Percentiles rank a stretch among this genome's conserved stretches.
Conservation (phyloP, 2,797 vertebrate species). For the Lagorchestes hirsutus region DNA sequence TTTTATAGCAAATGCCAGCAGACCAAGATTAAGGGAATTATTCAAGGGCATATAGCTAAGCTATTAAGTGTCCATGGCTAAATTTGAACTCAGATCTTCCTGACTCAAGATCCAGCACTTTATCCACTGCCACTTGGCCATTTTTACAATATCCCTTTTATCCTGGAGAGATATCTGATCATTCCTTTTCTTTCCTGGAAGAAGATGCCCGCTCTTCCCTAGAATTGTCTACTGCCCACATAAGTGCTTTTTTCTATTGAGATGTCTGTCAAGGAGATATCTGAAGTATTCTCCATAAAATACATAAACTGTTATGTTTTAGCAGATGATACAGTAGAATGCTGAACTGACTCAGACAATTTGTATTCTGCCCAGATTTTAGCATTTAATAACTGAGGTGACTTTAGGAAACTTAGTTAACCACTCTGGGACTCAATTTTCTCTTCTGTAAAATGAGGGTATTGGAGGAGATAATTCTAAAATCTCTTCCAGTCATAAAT, state of each 20-base stretch:
- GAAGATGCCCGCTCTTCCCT: neutral
- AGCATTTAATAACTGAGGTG: neutral
- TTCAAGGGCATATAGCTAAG: neutral
- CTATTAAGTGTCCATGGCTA: neutral
- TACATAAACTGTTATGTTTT: neutral
- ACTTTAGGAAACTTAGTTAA: neutral
- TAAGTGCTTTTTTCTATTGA: neutral
- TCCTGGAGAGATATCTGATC: neutral
- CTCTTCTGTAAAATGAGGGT: neutral
- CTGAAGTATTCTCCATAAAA: neutral
- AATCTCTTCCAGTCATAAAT: neutral
- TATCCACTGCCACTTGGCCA: neutral
- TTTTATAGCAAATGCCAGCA: neutral
- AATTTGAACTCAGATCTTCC: neutral
- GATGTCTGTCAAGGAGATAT: neutral
- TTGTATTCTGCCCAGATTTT: neutral
- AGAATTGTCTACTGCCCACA: neutral
- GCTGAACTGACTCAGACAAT: neutral
- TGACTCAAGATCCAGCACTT: neutral
- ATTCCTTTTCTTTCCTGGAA: neutral
- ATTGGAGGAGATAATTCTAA: neutral
- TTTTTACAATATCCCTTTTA: neutral
- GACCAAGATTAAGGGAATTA: neutral
- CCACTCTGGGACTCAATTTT: neutral
- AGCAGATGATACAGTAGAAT: neutral